A percentile compares a stretch with the other conserved stretches of the same genome.
Conservation (phyloP, 1,140 invertebrate genomes). For the Brachionus asplanchnoidis region DNA sequence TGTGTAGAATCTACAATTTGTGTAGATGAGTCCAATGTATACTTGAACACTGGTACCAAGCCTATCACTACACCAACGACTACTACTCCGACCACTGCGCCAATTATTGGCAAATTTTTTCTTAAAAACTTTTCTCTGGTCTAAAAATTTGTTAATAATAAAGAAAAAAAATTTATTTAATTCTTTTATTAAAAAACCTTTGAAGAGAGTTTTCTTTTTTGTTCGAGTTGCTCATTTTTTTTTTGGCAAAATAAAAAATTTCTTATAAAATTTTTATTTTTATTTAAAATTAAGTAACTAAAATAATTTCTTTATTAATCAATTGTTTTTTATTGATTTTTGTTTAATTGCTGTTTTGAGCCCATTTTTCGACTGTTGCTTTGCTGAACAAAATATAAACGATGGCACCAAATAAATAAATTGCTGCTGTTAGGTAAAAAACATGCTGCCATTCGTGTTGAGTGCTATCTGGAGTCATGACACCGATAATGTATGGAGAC, state of each 20-base stretch:
- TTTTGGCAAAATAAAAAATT: not conserved
- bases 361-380: slow-evolving; percentile 34
- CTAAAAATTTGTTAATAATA: not conserved
- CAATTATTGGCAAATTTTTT: slow-evolving; percentile 5
- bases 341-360: not conserved
- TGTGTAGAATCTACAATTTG: not conserved
- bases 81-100: not conserved
- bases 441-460: slow-evolving; percentile 40
- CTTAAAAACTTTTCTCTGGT: not conserved
- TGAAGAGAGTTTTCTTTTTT: not conserved
- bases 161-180: not conserved
- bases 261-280: not conserved
- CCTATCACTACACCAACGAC: not conserved
- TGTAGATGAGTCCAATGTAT: not conserved
- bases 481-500: slow-evolving; percentile 48
- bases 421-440: slow-evolving; percentile 35
- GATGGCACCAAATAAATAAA: slow-evolving; percentile 32
- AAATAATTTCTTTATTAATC: not conserved
- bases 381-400: slow-evolving; percentile 21
- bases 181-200: not conserved
- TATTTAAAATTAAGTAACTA: not conserved
- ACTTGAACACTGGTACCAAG: not conserved
- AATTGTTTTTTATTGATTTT: not conserved
- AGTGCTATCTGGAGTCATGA: slow-evolving; percentile 25
- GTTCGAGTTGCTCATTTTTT: not conserved